These are phyloP conservation scores for Agrilus biguttatus DNA, from an alignment of 2,888 invertebrate genomes.

Conservation along the genomic window DNA sequence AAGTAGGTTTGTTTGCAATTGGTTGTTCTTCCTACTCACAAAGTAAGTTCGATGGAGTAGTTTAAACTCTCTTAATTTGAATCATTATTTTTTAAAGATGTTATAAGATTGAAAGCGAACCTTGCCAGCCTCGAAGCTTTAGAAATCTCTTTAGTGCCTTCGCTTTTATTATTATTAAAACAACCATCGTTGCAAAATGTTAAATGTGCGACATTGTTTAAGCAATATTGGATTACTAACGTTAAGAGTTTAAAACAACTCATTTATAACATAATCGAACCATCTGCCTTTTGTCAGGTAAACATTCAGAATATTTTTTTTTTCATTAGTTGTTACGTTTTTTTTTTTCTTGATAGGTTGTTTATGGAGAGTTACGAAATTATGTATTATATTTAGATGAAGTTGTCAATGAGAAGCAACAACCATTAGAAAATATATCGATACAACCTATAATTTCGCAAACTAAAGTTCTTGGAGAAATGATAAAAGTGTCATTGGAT, in stretches of 20 bases:
- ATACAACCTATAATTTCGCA: constrained; percentile 12
- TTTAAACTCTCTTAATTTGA: constrained; percentile 19
- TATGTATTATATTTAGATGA: constrained; percentile 4
- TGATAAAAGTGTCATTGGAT: constrained; percentile 10
- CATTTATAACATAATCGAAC: constrained; percentile 53
- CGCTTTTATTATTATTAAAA: constrained; percentile 23
- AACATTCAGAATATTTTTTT: background rate
- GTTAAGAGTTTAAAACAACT: constrained; percentile 39
- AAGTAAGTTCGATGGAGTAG: constrained; percentile 24
- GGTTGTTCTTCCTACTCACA: constrained; percentile 35
- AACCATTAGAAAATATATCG: background rate
- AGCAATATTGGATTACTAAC: constrained; percentile 45
- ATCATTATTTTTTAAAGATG: constrained; percentile 32
- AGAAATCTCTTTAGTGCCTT: constrained; percentile 51
- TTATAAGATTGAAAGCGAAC: constrained; percentile 44
- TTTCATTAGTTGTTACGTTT: background rate
- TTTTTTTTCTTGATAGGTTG: constrained; percentile 10
- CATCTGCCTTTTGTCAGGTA: constrained; percentile 54
- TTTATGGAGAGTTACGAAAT: constrained; percentile 14
- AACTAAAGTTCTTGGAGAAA: constrained; percentile 12
- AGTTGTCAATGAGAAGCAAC: too few relatives aligned
- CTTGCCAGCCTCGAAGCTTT: constrained; percentile 53
- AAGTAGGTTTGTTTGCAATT: constrained; percentile 57
- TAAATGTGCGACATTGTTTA: constrained; percentile 36
- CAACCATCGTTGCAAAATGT: constrained; percentile 34